Evolutionary conservation across 2,888 invertebrate species (phyloP).

Genomic region (Dioctria linearis): DNA sequence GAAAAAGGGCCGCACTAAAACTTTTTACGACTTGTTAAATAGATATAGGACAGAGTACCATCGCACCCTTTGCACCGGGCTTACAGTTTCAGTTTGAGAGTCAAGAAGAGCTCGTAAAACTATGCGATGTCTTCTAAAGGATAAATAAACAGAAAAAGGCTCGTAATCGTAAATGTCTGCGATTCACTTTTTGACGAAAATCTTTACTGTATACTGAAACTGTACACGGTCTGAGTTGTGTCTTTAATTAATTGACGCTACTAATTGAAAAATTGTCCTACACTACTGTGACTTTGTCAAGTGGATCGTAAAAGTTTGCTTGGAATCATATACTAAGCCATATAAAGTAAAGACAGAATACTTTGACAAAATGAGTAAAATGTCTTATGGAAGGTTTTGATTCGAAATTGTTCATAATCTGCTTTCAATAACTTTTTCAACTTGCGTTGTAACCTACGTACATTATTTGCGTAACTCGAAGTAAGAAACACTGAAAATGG

Average conservation of each 20-base stretch:
- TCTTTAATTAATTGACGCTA: constrained; percentile 23
- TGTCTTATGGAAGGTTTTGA: too few relatives aligned
- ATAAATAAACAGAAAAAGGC: constrained; percentile 37
- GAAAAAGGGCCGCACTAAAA: constrained; percentile 40
- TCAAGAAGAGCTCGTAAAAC: constrained; percentile 39
- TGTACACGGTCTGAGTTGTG: constrained; percentile 3
- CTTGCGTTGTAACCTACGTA: too few relatives aligned
- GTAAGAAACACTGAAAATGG: too few relatives aligned
- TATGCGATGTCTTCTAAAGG: constrained; percentile 35
- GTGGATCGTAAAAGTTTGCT: constrained; percentile 16
- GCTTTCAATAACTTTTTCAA: too few relatives aligned
- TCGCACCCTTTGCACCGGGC: background rate
- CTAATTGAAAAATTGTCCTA: constrained; percentile 37
- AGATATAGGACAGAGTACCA: background rate
- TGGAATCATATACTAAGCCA: too few relatives aligned
- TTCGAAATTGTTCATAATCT: too few relatives aligned
- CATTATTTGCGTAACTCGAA: too few relatives aligned
- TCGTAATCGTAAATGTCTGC: constrained; percentile 45
- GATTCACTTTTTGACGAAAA: constrained; percentile 42
- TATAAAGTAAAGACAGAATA: too few relatives aligned
- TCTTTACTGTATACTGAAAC: constrained; percentile 10
- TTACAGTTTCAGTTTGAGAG: background rate
- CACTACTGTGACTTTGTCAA: constrained; percentile 9
- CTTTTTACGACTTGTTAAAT: constrained; percentile 37
- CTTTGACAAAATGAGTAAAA: too few relatives aligned